Evolutionary conservation across 2,797 vertebrate genomes (phyloP), one percentile per base, ranked within the genome.

Genomic region (Eulemur coronatus): DNA sequence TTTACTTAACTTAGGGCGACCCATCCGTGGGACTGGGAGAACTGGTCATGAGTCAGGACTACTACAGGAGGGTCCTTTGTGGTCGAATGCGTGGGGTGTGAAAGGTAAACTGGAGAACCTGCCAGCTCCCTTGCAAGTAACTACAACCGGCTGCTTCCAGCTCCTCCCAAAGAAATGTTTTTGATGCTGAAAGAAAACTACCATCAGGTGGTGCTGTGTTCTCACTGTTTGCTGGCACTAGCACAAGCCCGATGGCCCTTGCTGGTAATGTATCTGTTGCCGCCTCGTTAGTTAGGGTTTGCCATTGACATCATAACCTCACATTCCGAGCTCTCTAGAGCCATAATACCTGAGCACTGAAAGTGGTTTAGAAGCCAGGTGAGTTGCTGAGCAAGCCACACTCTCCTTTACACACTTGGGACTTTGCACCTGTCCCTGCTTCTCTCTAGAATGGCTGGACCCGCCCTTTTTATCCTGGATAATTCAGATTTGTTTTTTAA

Each of bases 151-250:
- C 35, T 94, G 52, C 96, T 86, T 87, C 18, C 67, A 89, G 52
- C 33, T 95, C 78, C 50, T 78, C 3, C 7, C 14, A 20, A 80
- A 30, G 26, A 35, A 38, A 75, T 28, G 33, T 14, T 94, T 87
- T 55, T 43, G 35, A 78, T 38, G 72, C 18, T 61, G 91, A 94
- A 95, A 73, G 46, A 3, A 6, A 55, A 46, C 76, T 85, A 86
- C 94, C 98, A 93, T 97, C 28, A 99, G 98, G 94, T 98, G 98
- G 98, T 63, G 98, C 98, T 98, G 0, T 97, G 96, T 97, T 97
- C 98, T 96, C 43, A 91, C 33, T 0, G 7, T 97, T 96, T 52
- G 50, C 80, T 65, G 80, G 52, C 41, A 35, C 2, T 14, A 12
- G 46, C 57, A 41, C 2, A 15, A 41, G 1, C 38, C n/a, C 15